Evolutionary conservation across 2,888 invertebrate genomes (phyloP), one percentile per base, ranked within the genome.

Genomic region (Nasonovia ribisnigri): DNA sequence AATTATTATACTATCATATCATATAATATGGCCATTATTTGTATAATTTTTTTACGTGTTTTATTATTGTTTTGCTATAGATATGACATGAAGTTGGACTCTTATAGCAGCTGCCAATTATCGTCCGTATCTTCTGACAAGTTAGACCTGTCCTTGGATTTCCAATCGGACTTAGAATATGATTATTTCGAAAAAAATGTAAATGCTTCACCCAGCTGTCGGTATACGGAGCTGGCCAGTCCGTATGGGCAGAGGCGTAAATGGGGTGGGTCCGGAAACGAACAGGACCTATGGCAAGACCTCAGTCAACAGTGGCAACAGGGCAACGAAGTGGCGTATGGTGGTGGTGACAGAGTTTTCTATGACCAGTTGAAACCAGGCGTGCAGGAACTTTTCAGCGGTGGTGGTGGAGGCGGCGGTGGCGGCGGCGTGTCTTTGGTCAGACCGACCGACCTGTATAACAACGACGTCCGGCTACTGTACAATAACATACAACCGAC

Each of bases 111-210:
- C 48, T 98, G 98, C 95, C 98, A 98, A 95, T 96, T 98, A 93
- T 97, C 97, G 95, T 97, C 97, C 26, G 96, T 97, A 90, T 97
- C 98, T 0, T 96, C 97, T 89, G 96, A 97, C 95, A 96, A 97
- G 57, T 97, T 98, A 95, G 97, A 98, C 95, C 95, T 97, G 0
- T 96, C 96, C 84, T 96, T 96, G 54, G 97, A 97, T 95, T 96
- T 97, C 95, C 96, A 96, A 0, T 97, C 97, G 20, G 97, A 97
- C 95, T 96, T 96, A 54, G 97, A 97, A 95, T 98, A 97, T 95
- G 98, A 98, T 95, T 98, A 97, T 95, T 98, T 97, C 95, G 98
- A 98, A 95, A 96, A 97, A 60, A 98, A 98, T 96, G 96, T 97
- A 48, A 97, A 97, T 95, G 97, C 97, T 94, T 95, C 95, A 20